Conservation (phyloP, 2,888 invertebrate species). For the Hecatera dysodea region DNA sequence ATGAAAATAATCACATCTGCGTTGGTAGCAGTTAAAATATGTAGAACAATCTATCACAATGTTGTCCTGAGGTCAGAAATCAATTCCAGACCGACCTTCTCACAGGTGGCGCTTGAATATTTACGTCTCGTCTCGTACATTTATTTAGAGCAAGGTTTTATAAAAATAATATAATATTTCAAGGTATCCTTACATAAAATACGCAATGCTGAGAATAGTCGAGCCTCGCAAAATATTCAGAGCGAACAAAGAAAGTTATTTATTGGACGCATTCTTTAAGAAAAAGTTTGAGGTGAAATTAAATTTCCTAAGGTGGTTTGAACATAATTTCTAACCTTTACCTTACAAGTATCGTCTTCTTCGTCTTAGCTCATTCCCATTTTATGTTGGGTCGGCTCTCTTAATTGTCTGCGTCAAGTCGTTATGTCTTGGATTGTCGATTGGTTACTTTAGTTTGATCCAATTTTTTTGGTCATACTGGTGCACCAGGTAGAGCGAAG, state of each 20-base stretch:
- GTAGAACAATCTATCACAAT: constrained; percentile 17
- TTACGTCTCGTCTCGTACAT: constrained; percentile 40
- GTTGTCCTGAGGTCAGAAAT: constrained; percentile 39
- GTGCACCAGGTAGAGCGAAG: too few species aligned
- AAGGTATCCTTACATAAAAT: constrained; percentile 19
- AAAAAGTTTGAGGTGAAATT: constrained; percentile 17
- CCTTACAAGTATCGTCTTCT: not conserved
- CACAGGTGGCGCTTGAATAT: constrained; percentile 52
- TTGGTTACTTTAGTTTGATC: too few species aligned
- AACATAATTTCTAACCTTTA: not conserved
- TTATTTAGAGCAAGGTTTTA: constrained; percentile 44
- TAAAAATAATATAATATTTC: constrained; percentile 18
- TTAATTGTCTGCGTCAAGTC: too few species aligned
- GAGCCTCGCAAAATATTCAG: constrained; percentile 6
- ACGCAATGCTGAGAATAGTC: constrained; percentile 1
- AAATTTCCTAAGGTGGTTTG: constrained; percentile 20
- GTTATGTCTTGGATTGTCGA: too few species aligned
- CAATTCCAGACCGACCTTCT: constrained; percentile 45
- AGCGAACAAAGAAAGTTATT: constrained; percentile 20
- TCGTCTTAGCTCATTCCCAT: too few species aligned
- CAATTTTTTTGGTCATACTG: too few species aligned
- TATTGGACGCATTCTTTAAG: constrained; percentile 17
- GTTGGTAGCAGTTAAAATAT: constrained; percentile 1
- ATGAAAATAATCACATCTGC: constrained; percentile 6
- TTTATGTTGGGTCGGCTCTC: too few species aligned